Evolutionary conservation across 30 jellyfish, hydroid and myxozoan species (phyloP).

Genomic region (Haliclystus octoradiatus): DNA sequence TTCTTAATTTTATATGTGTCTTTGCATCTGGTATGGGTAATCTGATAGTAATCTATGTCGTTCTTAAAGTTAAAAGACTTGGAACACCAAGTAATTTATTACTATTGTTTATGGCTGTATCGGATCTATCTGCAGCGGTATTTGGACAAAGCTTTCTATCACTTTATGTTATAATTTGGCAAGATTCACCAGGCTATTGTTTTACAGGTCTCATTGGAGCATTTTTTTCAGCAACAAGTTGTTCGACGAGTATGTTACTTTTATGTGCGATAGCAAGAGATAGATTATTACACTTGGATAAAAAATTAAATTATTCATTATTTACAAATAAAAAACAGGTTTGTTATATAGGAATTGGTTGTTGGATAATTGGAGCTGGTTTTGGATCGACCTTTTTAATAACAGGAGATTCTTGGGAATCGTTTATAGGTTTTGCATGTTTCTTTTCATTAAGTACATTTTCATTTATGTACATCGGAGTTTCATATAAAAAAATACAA

Average conservation of each 20-base stretch:
- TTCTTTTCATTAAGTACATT: constrained; percentile 5
- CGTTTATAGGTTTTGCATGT: constrained; percentile 29
- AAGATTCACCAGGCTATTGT: no score
- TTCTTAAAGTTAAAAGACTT: constrained; percentile 3
- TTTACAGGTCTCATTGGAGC: no score
- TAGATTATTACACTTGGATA: constrained; percentile 20
- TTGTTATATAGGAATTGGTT: neutral
- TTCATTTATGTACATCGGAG: constrained; percentile 17
- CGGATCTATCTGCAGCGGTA: constrained; percentile 29
- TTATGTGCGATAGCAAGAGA: constrained; percentile 39
- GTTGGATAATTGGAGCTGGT: constrained; percentile 9
- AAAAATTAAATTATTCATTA: neutral
- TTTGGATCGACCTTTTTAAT: constrained; percentile 16
- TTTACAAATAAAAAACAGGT: neutral
- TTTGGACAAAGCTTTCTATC: constrained; percentile 48
- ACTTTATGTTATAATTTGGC: no score
- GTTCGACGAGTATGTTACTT: constrained; percentile 28
- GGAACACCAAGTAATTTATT: constrained; percentile 17
- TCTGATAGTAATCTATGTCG: constrained; percentile 21
- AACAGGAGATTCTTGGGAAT: constrained; percentile 10
- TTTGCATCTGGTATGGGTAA: constrained; percentile 15
- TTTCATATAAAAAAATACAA: constrained; percentile 10
- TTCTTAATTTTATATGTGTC: neutral
- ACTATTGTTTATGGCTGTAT: constrained; percentile 20
- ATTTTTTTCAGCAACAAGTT: constrained; percentile 40